Percentiles rank a stretch among this genome's conserved stretches.
These are phyloP conservation scores for Amazonetta brasiliensis DNA, from an alignment of 2,797 vertebrate genomes.

Conservation along the genomic window DNA sequence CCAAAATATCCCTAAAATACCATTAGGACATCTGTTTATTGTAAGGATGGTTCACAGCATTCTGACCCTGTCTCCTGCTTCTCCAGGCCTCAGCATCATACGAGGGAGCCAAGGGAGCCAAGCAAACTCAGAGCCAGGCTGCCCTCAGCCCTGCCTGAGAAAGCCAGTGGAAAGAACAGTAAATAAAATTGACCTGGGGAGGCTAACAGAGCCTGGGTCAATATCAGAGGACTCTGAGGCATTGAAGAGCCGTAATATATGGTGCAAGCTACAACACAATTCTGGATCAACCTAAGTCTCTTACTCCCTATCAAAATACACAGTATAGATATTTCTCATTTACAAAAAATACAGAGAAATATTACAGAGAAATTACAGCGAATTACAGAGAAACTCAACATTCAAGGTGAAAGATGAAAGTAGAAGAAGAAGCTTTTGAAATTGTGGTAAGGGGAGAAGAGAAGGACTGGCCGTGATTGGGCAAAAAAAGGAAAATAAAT, in stretches of 20 bases:
- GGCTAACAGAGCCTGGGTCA: background rate
- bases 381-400: background rate
- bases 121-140: background rate
- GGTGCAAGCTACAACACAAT: background rate
- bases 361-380: background rate
- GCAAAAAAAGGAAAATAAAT: rapidly evolving
- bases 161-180: background rate
- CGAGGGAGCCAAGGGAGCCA: background rate
- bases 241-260: background rate
- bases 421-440: background rate
- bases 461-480: background rate
- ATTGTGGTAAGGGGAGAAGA: background rate
- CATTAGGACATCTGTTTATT: background rate
- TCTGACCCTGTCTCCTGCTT: background rate
- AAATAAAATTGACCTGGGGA: conserved; percentile 20
- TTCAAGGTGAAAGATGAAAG: background rate
- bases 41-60: background rate
- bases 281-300: background rate
- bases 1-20: background rate
- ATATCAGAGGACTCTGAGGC: background rate
- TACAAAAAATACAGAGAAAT: conserved; percentile 27
- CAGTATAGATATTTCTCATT: background rate
- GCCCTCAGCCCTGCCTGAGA: background rate
- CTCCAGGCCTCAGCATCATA: background rate
- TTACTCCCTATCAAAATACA: conserved; percentile 3